Base-by-base conservation (phyloP, 2,113 vertebrate genomes). In the Hypanus sabinus region DNA sequence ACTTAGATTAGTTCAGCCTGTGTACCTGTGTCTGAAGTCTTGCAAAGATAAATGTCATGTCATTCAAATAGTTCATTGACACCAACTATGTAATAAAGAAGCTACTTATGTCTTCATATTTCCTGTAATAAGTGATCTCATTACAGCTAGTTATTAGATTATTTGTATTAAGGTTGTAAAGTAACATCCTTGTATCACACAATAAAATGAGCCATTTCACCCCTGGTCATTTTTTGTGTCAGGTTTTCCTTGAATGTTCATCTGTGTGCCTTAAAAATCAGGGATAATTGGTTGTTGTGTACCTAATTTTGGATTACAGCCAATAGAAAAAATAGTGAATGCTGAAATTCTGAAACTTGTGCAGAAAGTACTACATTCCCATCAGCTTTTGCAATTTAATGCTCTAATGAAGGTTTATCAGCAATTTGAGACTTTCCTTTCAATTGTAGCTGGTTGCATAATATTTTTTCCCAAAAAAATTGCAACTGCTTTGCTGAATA, bases 141-240 rank as follows among this genome's bases (percentile, higher is more conserved):
- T 92, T 38, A 38, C 68, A 93, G 90, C 90, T 93, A 71, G 90
- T 46, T 93, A 71, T 71, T 93, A 93, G 90, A 93, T 33, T 93
- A 93, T 93, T 93, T 93, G 68, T 71, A 68, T 38, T 71, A 71
- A 93, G 68, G 65, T 93, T 93, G 68, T 93, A 93, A 93, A 93
- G 36, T 93, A 36, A 46, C 90, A 46, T 73, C 68, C 90, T 73
- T 93, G 65, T 73, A 93, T 91, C 65, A 73, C 90, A 71, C 62
- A 93, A 93, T 93, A 93, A 93, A 93, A 93, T 93, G 33, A 93
- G 90, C 90, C 68, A 73, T 93, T 71, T 93, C 90, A 93, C 22
- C 90, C 60, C 57, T 55, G n/a, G 27, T 62, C 85, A 65, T 14
- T 88, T n/a, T 46, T 88, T 90, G 85, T 36, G 62, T 65, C 18